A percentile compares a stretch with the other conserved stretches of the same genome.
Conservation (phyloP, 2,797 vertebrate species). For the Smutsia gigantea region DNA sequence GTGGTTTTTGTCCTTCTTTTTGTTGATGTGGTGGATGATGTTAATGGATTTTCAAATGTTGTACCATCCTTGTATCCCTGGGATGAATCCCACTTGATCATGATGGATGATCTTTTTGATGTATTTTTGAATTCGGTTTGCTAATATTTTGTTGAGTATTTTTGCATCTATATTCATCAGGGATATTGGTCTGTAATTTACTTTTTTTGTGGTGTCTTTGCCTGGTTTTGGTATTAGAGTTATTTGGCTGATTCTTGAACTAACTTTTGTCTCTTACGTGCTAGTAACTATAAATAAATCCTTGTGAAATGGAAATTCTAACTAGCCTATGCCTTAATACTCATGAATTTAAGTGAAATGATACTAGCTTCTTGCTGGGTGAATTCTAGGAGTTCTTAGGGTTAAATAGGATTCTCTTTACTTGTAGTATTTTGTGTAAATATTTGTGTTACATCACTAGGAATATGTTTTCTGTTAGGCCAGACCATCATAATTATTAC, state of each 20-base stretch:
- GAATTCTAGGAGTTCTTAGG: not conserved
- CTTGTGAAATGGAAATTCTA: not conserved
- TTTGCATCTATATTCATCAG: no score
- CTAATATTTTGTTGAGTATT: no score
- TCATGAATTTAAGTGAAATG: not conserved
- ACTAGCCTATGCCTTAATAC: not conserved
- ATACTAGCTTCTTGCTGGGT: not conserved
- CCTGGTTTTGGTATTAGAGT: no score
- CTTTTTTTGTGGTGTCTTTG: no score
- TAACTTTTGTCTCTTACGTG: not conserved
- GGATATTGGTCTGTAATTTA: no score
- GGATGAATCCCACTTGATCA: no score
- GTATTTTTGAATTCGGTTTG: no score
- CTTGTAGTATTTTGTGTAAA: slow-evolving; percentile 6
- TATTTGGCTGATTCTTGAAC: not conserved
- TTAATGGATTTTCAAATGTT: no score
- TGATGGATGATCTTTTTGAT: no score
- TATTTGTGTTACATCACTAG: not conserved
- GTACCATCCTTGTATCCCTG: no score
- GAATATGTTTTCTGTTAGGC: slow-evolving; percentile 1
- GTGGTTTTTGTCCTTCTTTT: no score
- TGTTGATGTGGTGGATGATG: no score
- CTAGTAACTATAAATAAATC: slow-evolving; percentile 1
- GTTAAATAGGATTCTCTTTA: not conserved
- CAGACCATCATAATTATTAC: not conserved